These are phyloP conservation scores for Hirudo medicinalis DNA, from an alignment of 1,140 invertebrate genomes.

Conservation along the genomic window DNA sequence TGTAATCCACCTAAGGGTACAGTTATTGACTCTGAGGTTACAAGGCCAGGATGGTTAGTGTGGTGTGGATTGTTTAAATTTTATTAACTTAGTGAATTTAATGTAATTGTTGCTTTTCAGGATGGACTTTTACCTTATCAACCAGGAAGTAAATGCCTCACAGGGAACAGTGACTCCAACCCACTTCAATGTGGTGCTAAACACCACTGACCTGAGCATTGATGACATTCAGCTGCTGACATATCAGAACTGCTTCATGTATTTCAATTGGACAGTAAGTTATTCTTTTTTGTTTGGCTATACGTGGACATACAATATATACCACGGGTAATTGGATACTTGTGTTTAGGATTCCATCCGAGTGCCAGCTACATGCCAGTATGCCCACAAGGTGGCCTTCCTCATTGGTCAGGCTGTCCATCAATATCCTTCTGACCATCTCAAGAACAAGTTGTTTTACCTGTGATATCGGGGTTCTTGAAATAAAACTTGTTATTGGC, in stretches of 20 bases:
- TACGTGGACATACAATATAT: too few species aligned
- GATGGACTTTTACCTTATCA: constrained; percentile 65
- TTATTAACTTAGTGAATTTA: background rate
- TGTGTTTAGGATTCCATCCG: constrained; percentile 12
- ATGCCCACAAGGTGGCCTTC: constrained; percentile 67
- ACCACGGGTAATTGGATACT: background rate
- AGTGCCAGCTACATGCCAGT: constrained; percentile 43
- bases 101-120: background rate
- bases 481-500: too few species aligned
- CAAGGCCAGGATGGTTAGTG: constrained; percentile 21
- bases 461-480: too few species aligned
- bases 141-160: constrained; percentile 50
- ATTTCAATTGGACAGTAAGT: constrained; percentile 62
- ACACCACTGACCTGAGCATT: constrained; percentile 48
- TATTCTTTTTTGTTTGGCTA: too few species aligned
- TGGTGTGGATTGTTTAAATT: too few species aligned
- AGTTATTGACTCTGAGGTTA: constrained; percentile 55
- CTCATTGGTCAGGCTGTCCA: constrained; percentile 56
- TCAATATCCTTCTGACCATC: constrained; percentile 16
- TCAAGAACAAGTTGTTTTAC: constrained; percentile 20
- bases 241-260: constrained; percentile 68
- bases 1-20: constrained; percentile 71
- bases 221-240: constrained; percentile 63
- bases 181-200: constrained; percentile 60
- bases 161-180: constrained; percentile 71